Percentiles rank a stretch among this genome's conserved stretches.
Conservation (phyloP, 2,113 vertebrate species). For the Gila orcuttii region DNA sequence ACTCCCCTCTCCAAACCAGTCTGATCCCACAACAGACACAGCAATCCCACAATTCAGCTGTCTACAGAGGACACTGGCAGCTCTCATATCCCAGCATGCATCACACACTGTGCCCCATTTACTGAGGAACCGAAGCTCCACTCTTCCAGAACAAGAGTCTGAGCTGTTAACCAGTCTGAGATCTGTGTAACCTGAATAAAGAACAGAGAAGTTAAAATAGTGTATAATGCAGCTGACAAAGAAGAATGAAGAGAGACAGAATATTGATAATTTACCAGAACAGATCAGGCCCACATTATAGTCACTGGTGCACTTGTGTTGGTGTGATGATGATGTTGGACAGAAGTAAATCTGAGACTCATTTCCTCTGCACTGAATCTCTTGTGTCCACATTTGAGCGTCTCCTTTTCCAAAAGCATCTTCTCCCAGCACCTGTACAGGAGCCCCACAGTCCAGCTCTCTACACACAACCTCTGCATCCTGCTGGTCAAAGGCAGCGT, state of each 20-base stretch:
- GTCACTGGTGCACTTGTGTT: neutral
- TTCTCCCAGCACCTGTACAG: too few species aligned
- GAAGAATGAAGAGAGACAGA: too few species aligned
- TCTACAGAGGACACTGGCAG: constrained; percentile 54
- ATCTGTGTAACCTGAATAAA: too few species aligned
- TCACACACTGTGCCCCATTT: constrained; percentile 42
- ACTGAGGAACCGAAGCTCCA: too few species aligned
- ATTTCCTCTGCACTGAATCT: too few species aligned
- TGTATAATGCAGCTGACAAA: too few species aligned
- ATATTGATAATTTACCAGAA: neutral
- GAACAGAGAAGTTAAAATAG: too few species aligned
- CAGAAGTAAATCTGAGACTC: neutral
- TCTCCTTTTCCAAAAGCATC: too few species aligned
- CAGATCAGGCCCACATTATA: neutral
- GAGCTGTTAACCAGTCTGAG: rapidly evolving
- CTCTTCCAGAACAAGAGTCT: neutral
- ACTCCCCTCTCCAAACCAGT: constrained; percentile 52
- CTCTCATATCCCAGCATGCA: constrained; percentile 50
- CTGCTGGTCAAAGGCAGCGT: too few species aligned
- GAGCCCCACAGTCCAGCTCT: too few species aligned
- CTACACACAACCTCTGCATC: too few species aligned
- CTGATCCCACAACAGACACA: constrained; percentile 44
- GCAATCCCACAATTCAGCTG: constrained; percentile 59
- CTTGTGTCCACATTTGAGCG: too few species aligned
- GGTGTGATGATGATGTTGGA: neutral